Evolutionary conservation across 2,113 vertebrate species (phyloP), one percentile per base, ranked within the genome.

Genomic region (Symphodus melops): DNA sequence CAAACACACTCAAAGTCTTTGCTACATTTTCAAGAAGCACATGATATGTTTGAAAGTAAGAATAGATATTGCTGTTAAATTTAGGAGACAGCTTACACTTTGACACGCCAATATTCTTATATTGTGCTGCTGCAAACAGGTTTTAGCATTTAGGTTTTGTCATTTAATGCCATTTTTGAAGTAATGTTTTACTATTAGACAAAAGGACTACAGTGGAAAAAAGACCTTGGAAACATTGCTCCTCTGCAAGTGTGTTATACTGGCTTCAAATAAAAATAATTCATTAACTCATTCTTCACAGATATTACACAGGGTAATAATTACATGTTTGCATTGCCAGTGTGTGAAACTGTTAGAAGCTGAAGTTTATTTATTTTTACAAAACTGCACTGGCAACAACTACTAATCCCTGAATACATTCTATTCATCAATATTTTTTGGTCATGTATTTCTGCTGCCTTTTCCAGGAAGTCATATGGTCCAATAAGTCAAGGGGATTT

Each of bases 301-400:
- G 42, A 44, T 44, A 16, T 16, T 10, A 44, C 16, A 44, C 13
- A 44, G 13, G 13, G 42, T 11, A 44, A 5, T 12, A 44, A 44
- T 44, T 44, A 44, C 4, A 14, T 14, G 13, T 14, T 12, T 44
- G 11, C 4, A 44, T 51, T n/a, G 9, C 6, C 7, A n/a, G 19
- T 7, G 9, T 20, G 19, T n/a, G 8, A n/a, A n/a, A 51, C 0
- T n/a, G 0, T 2, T 17, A n/a, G 1, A 1, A 8, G 5, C 48
- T 49, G 17, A 19, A 2, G 5, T 8, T n/a, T 16, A 2, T 48
- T n/a, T 51, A 51, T 8, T 44, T 49, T 8, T 8, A 4, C 17
- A 51, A 9, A 51, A 51, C n/a, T n/a, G 48, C 48, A n/a, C 14
- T 51, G 8, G 10, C 7, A 9, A 51, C 17, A 6, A 51, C 8